Evolutionary conservation across 2,888 invertebrate species (phyloP).

Genomic region (Acronicta aceris): DNA sequence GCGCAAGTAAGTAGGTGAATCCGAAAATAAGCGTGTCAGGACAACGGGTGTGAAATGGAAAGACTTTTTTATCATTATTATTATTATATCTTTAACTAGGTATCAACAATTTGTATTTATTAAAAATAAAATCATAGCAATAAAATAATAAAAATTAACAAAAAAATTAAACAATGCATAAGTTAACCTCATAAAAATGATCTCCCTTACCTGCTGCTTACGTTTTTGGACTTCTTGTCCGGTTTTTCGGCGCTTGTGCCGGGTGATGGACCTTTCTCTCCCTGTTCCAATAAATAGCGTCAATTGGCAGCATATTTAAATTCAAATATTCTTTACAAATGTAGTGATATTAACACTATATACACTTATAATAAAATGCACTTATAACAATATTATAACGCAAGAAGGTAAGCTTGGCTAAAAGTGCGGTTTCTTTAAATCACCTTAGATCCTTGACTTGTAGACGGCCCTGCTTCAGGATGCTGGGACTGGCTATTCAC

Average conservation of each 20-base stretch:
- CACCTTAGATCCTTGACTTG: constrained; percentile 56
- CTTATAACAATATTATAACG: neutral
- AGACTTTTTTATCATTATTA: neutral
- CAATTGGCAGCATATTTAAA: constrained; percentile 10
- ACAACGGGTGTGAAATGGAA: neutral
- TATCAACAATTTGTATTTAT: neutral
- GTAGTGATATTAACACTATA: neutral
- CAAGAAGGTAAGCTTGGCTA: constrained; percentile 15
- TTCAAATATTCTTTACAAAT: neutral
- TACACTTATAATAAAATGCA: neutral
- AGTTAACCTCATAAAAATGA: neutral
- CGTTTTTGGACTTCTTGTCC: constrained; percentile 68
- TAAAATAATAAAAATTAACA: neutral
- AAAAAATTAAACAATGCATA: neutral
- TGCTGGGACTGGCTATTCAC: constrained; percentile 82
- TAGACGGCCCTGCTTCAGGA: constrained; percentile 59
- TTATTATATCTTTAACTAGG: neutral
- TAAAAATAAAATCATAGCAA: neutral
- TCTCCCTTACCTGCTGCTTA: constrained; percentile 67
- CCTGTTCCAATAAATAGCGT: constrained; percentile 28
- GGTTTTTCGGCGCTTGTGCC: constrained; percentile 62
- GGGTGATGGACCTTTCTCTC: constrained; percentile 31
- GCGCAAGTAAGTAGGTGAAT: neutral
- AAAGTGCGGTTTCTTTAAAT: constrained; percentile 10
- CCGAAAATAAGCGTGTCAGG: neutral